Evolutionary conservation across 2,888 invertebrate genomes (phyloP).

Genomic region (Meganola albula): DNA sequence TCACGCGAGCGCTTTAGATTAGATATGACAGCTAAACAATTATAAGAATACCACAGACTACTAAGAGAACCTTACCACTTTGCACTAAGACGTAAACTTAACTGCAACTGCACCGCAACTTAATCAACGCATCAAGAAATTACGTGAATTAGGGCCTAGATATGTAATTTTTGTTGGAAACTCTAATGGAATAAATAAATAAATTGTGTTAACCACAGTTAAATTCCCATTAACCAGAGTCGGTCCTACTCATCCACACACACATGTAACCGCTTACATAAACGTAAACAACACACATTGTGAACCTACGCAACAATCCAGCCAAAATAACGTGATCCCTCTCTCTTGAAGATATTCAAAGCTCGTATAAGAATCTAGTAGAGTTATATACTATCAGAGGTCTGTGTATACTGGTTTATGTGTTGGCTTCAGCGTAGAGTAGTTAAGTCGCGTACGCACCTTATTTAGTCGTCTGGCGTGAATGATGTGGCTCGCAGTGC

Average conservation of each 20-base stretch:
- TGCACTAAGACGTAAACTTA: too few relatives aligned
- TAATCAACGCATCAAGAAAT: too few relatives aligned
- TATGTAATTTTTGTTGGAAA: too few relatives aligned
- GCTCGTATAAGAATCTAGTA: neutral
- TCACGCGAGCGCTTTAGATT: too few relatives aligned
- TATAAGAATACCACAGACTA: too few relatives aligned
- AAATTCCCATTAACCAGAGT: conserved; percentile 12
- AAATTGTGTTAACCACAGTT: conserved; percentile 11
- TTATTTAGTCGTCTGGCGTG: conserved; percentile 44
- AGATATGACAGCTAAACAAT: too few relatives aligned
- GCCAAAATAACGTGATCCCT: conserved; percentile 20
- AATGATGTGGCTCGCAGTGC: conserved; percentile 35
- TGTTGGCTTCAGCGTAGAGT: conserved; percentile 33
- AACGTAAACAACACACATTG: conserved; percentile 29
- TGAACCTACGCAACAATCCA: conserved; percentile 29
- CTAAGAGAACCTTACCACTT: too few relatives aligned
- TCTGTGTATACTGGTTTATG: conserved; percentile 22
- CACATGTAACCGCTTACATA: conserved; percentile 21
- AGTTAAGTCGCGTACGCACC: conserved; percentile 44
- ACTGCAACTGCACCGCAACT: too few relatives aligned
- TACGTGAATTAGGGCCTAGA: too few relatives aligned
- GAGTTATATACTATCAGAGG: conserved; percentile 7
- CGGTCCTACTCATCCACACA: conserved; percentile 21
- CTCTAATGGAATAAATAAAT: too few relatives aligned
- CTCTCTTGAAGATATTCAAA: conserved; percentile 1